Conservation (phyloP, 2,888 invertebrate genomes). For the Volucella inflata region DNA sequence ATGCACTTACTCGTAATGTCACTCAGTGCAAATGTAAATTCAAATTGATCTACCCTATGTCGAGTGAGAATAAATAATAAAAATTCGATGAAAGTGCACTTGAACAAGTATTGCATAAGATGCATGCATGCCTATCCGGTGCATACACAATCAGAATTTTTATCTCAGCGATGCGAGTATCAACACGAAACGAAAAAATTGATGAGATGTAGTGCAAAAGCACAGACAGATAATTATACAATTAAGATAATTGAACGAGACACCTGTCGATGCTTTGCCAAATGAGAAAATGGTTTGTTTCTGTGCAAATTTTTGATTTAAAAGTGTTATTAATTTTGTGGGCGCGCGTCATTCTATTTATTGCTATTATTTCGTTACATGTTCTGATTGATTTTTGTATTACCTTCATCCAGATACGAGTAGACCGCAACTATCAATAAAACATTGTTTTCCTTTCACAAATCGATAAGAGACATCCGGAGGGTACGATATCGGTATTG, state of each 20-base stretch:
- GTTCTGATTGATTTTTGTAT: too few relatives aligned
- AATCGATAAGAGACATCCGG: too few relatives aligned
- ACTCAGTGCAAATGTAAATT: neutral
- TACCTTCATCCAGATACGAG: too few relatives aligned
- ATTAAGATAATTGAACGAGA: constrained; percentile 1
- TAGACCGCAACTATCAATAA: too few relatives aligned
- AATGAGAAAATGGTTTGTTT: neutral
- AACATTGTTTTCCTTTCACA: too few relatives aligned
- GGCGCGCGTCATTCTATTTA: constrained; percentile 4
- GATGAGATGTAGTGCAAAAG: neutral
- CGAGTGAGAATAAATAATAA: too few relatives aligned
- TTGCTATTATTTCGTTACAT: too few relatives aligned
- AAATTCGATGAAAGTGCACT: too few relatives aligned
- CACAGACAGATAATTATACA: constrained; percentile 8
- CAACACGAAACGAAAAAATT: constrained; percentile 7
- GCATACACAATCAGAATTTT: neutral
- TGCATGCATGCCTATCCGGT: neutral
- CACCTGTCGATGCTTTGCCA: constrained; percentile 17
- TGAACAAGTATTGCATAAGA: too few relatives aligned
- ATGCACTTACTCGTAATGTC: neutral
- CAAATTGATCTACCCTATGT: neutral
- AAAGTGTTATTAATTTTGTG: constrained; percentile 9
- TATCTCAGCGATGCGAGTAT: neutral
- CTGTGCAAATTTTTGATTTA: neutral
- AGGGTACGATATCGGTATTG: too few relatives aligned